Evolutionary conservation across 2,888 invertebrate species (phyloP), one percentile per base, ranked within the genome.

Genomic region (Acleris cristana): DNA sequence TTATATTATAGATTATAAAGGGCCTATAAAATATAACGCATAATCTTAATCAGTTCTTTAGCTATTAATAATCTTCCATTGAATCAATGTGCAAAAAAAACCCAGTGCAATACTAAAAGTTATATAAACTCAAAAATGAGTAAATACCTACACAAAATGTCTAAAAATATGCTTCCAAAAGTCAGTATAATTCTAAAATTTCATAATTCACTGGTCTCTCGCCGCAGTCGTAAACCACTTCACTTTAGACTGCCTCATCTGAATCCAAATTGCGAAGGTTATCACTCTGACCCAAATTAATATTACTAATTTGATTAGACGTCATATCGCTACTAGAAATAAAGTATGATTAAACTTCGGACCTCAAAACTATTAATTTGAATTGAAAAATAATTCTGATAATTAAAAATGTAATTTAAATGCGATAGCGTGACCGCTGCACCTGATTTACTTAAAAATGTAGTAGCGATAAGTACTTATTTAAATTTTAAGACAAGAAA

Each of bases 371-470:
- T 7, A 58, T 63, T 53, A 54, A 63, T 67, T 67, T 67, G 10
- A 54, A 48, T 54, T 26, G n/a, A 58, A 63, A 14, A 30, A 26
- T 26, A 54, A 63, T 58, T 67, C 48, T 53, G 26, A 49, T 54
- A 34, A 52, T 63, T 58, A 63, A 62, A 67, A 58, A 63, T 58
- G 57, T 40, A 63, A 63, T 62, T 63, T 40, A 8, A 26, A 63
- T 45, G 21, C 53, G 53, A 58, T 63, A 54, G 53, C 67, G 61
- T 57, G 62, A 58, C 62, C 40, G 34, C 18, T 58, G 30, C 51
- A 40, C 34, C 57, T 40, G 57, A 58, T 63, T 67, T 67, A 67
- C 67, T 63, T 67, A 54, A 19, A 58, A 67, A 67, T 63, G 53
- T 54, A 21, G 55, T 60, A 65, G 61, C 66, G 10, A 56, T 52